Base-by-base conservation (phyloP, 1,140 invertebrate species). In the Zaprionus davidi region DNA sequence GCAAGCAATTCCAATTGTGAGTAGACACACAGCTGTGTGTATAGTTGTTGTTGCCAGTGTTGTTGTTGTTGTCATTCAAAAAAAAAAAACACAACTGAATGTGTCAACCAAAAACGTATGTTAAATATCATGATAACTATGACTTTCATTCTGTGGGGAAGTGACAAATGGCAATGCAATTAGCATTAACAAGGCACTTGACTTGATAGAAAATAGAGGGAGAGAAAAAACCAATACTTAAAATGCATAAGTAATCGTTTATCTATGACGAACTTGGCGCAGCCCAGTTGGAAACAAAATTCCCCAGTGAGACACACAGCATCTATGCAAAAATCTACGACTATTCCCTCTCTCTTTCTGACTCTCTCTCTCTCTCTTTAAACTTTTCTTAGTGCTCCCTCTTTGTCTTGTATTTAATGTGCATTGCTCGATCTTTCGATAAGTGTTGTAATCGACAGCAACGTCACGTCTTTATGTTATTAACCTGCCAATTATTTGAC, bases 401-500 rank as follows among this genome's bases (percentile, higher is more conserved):
- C 17, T 17, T 20, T 69, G 24, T n/a, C 34, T 24, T 65, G n/a
- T n/a, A n/a, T 7, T 46, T 46, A 9, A 46, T 46, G 41, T 46
- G 44, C 34, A 20, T n/a, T 56, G n/a, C 34, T 63, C 57, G 72
- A 70, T 75, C 53, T 75, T 75, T 75, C 58, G 66, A 26, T 62
- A 51, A 59, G 34, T 81, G 77, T 79, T 81, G 79, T 81, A 81
- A 81, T 81, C 72, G 59, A 0, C 6, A 57, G n/a, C 44, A 58
- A 64, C 68, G 76, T 70, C 69, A 83, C 79, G 79, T 83, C 76
- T 70, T 68, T 71, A 69, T 76, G 71, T 75, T 73, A 82, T 83
- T 79, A 76, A 79, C 76, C 81, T 81, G 79, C 76, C 73, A 79
- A 79, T 79, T 79, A 81, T 82, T 78, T 75, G 79, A 59, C 78